phyloP scores from a whole-genome alignment of 1,140 invertebrate species.

The Caenorhabditis inopinata region DNA sequence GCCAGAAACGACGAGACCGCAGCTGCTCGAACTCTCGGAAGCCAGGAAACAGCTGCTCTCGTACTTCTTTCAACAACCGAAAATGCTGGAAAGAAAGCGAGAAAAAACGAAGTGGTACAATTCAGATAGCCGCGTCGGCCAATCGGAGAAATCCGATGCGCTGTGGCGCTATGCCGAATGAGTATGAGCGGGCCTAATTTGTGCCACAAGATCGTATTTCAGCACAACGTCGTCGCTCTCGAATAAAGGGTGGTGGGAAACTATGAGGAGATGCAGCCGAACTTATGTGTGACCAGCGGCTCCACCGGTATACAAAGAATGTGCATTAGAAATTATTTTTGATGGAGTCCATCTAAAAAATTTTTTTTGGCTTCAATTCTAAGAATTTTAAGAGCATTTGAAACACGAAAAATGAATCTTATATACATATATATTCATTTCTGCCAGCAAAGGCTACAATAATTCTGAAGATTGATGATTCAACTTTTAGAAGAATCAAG shows the following conservation, averaged over 20 bases:
- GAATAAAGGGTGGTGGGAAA: not conserved
- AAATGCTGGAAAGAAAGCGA: not conserved
- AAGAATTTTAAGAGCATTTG: too few species aligned
- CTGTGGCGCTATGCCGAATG: not conserved
- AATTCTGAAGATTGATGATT: too few species aligned
- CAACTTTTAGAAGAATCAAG: too few species aligned
- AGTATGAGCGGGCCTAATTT: constrained; percentile 23
- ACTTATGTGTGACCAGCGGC: constrained; percentile 13
- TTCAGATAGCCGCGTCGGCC: not conserved
- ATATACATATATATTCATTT: too few species aligned
- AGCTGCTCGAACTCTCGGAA: too few species aligned
- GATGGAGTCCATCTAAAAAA: too few species aligned
- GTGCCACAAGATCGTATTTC: constrained; percentile 1
- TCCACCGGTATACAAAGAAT: too few species aligned
- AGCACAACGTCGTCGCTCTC: not conserved
- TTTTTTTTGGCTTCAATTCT: too few species aligned
- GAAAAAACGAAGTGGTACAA: not conserved
- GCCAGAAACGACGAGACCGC: too few species aligned
- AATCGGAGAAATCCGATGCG: constrained; percentile 15
- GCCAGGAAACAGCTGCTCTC: too few species aligned
- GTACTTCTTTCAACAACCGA: not conserved
- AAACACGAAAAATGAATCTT: too few species aligned
- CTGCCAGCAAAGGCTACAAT: too few species aligned
- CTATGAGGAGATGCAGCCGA: not conserved
- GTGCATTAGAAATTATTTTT: constrained; percentile 24